Base-by-base conservation (phyloP, 1,140 invertebrate species). In the Drosophila pruinosa region DNA sequence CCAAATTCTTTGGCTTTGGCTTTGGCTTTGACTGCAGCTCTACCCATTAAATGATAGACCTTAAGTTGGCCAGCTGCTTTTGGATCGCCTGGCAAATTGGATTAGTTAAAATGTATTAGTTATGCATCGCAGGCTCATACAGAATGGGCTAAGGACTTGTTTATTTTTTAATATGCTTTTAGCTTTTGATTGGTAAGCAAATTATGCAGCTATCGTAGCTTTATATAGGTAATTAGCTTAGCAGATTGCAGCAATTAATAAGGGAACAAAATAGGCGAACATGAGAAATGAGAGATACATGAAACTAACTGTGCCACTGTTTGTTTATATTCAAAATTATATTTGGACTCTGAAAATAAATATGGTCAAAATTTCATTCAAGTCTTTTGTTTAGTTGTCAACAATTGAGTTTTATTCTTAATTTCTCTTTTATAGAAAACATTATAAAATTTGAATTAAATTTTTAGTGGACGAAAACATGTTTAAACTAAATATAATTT, bases 21-120 rank as follows among this genome's bases (percentile, higher is more conserved):
- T 12, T 1, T 3, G 41, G 7, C 47, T 48, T 31, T 34, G 14
- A 41, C 38, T 10, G 43, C 12, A 12, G 31, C 26, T 8, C 24
- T 17, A 61, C 24, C 57, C 64, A 24, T 62, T 64, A 24, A 47
- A 45, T 70, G 67, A 70, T 71, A 71, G 58, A 54, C 50, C 41
- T 26, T 48, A 56, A 17, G 19, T 50, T 50, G 47, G 24, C 38
- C 28, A 28, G 31, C 50, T 43, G 54, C 15, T 28, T 52, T 36
- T 36, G 26, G 38, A 50, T 48, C 17, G n/a, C 34, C 26, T 22
- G 31, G 24, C 31, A 71, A 71, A 71, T 65, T 71, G 41, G 62
- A 45, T 45, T 39, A 24, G 26, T 21, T 34, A n/a, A 57, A 50
- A 65, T 58, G 31, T 52, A 72, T 72, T 52, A 64, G 26, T 57